These are phyloP conservation scores for Empis stercorea DNA, from an alignment of 2,888 invertebrate species.

Conservation along the genomic window DNA sequence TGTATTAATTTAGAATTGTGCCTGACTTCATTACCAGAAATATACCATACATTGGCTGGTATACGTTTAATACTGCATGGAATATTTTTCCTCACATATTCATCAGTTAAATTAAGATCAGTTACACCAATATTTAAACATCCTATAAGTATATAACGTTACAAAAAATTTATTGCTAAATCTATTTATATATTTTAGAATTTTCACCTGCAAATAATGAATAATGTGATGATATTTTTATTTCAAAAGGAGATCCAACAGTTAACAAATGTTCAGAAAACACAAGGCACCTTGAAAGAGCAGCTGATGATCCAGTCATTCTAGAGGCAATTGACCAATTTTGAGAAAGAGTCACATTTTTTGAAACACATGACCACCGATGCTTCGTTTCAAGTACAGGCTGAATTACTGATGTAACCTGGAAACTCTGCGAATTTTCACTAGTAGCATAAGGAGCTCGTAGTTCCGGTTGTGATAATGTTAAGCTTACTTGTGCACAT, in stretches of 20 bases:
- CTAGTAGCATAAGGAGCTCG: slow-evolving; percentile 36
- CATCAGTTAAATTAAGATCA: slow-evolving; percentile 48
- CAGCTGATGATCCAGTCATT: slow-evolving; percentile 26
- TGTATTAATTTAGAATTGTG: slow-evolving; percentile 52
- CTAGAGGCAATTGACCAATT: slow-evolving; percentile 35
- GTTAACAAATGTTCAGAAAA: slow-evolving; percentile 34
- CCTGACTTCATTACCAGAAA: slow-evolving; percentile 48
- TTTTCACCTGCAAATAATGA: slow-evolving; percentile 31
- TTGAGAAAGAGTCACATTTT: slow-evolving; percentile 32
- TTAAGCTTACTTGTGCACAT: slow-evolving; percentile 71
- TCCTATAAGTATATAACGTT: slow-evolving; percentile 42
- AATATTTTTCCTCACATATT: slow-evolving; percentile 50
- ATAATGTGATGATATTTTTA: slow-evolving; percentile 33
- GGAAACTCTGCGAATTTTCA: slow-evolving; percentile 44
- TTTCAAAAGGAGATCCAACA: slow-evolving; percentile 34
- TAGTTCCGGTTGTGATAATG: slow-evolving; percentile 24
- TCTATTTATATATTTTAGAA: neutral
- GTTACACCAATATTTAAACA: slow-evolving; percentile 70
- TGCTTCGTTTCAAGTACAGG: slow-evolving; percentile 38
- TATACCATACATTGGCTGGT: slow-evolving; percentile 46
- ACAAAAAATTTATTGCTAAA: neutral
- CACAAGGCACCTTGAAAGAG: slow-evolving; percentile 32
- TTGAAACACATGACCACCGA: slow-evolving; percentile 34
- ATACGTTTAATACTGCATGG: slow-evolving; percentile 50
- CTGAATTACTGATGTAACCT: slow-evolving; percentile 43